phyloP scores from a whole-genome alignment of 2,888 invertebrate species.

The Sussaba pulchella region DNA sequence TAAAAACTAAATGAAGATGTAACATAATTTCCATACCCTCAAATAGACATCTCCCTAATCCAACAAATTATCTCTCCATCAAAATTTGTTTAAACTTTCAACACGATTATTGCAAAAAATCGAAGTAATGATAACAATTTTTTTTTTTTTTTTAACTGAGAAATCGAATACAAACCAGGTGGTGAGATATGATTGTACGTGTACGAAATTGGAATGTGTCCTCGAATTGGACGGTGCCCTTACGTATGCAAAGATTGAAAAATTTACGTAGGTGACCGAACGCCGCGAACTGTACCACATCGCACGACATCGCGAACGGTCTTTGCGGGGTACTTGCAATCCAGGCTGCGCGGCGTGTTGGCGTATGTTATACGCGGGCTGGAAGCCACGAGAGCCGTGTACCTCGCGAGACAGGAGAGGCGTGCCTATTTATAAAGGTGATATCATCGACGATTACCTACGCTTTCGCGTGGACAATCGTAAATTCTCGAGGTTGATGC shows the following conservation, averaged over 20 bases:
- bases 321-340: constrained; percentile 26
- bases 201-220: constrained; percentile 3
- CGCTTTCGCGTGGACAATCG: constrained; percentile 82
- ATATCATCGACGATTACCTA: constrained; percentile 84
- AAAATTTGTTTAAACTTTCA: too few species aligned
- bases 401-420: constrained; percentile 75
- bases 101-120: too few species aligned
- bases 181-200: background rate
- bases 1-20: too few species aligned
- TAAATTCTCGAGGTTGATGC: constrained; percentile 75
- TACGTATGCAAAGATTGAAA: constrained; percentile 20
- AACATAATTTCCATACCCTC: too few species aligned
- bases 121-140: too few species aligned
- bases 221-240: constrained; percentile 15
- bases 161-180: too few species aligned
- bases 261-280: constrained; percentile 55
- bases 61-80: too few species aligned
- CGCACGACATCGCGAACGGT: constrained; percentile 7
- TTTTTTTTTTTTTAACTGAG: too few species aligned
- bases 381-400: constrained; percentile 57
- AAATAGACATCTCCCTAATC: too few species aligned
- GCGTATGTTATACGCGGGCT: constrained; percentile 68
- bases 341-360: constrained; percentile 58
- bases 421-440: constrained; percentile 83
- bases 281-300: constrained; percentile 31